phyloP scores from a whole-genome alignment of 2,113 vertebrate genomes.

The Leptocoma aspasia region DNA sequence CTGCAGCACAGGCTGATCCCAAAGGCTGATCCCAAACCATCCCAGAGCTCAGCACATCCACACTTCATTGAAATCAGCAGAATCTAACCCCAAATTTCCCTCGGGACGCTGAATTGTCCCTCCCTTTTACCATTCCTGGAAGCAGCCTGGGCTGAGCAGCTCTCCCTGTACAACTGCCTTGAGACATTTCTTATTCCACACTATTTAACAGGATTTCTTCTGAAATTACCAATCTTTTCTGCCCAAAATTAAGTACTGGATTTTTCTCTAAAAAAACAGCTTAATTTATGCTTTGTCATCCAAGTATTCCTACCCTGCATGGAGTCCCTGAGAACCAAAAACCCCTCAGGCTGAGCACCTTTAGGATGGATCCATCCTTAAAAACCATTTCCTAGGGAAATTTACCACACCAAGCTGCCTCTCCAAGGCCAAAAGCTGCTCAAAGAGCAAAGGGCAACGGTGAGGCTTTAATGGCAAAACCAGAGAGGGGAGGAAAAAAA shows the following conservation, averaged over 20 bases:
- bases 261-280: neutral
- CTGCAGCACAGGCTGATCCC: neutral
- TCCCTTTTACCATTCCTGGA: neutral
- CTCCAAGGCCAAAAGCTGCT: neutral
- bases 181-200: neutral
- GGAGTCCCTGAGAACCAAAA: neutral
- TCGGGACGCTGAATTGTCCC: neutral
- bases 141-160: neutral
- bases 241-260: neutral
- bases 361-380: neutral
- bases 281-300: slow-evolving; percentile 18
- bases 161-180: neutral
- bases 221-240: neutral
- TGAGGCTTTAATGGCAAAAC: neutral
- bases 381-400: neutral
- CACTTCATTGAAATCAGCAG: neutral
- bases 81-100: neutral
- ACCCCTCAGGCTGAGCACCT: neutral
- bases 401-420: neutral
- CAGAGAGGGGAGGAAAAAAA: neutral
- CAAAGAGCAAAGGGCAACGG: neutral
- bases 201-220: neutral
- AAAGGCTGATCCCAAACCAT: neutral
- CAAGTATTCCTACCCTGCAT: neutral
- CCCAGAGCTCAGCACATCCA: neutral